Evolutionary conservation across 2,797 vertebrate species (phyloP).

Genomic region (Nannoperca australis): DNA sequence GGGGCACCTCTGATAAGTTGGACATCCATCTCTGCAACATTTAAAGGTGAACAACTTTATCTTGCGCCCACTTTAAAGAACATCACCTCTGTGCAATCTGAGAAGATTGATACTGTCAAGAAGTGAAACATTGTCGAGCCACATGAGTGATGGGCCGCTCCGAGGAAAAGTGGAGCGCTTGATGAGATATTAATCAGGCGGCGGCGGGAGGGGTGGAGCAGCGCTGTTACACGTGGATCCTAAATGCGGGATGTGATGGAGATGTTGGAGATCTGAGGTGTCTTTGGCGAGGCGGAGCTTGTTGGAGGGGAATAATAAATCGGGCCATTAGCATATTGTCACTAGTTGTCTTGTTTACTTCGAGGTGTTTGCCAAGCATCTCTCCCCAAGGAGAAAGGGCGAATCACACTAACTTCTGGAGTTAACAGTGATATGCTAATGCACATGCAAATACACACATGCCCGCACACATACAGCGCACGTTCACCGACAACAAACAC

Average conservation of each 20-base stretch:
- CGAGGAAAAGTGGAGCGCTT: constrained; percentile 68
- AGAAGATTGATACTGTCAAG: constrained; percentile 69
- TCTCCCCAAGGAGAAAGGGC: constrained; percentile 80
- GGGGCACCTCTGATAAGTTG: constrained; percentile 46
- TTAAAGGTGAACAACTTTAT: constrained; percentile 77
- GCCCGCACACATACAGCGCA: constrained; percentile 38
- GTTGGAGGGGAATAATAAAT: constrained; percentile 79
- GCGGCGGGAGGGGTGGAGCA: constrained; percentile 67
- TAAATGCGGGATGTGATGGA: constrained; percentile 62
- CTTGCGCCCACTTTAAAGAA: constrained; percentile 51
- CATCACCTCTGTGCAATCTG: constrained; percentile 55
- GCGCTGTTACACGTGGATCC: constrained; percentile 15
- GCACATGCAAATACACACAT: constrained; percentile 51
- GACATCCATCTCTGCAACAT: constrained; percentile 53
- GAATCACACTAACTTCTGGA: constrained; percentile 79
- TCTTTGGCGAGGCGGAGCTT: constrained; percentile 75
- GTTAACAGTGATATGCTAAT: constrained; percentile 80
- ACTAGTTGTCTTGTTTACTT: constrained; percentile 82
- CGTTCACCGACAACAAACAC: constrained; percentile 48
- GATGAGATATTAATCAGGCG: constrained; percentile 83
- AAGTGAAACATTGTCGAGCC: constrained; percentile 55
- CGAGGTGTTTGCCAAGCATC: constrained; percentile 80
- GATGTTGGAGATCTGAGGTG: constrained; percentile 72
- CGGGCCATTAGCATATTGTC: constrained; percentile 80
- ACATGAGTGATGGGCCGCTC: constrained; percentile 73